A percentile compares a stretch with the other conserved stretches of the same genome.
These are phyloP conservation scores for Euthynnus affinis DNA, from an alignment of 2,797 vertebrate species.

Conservation along the genomic window DNA sequence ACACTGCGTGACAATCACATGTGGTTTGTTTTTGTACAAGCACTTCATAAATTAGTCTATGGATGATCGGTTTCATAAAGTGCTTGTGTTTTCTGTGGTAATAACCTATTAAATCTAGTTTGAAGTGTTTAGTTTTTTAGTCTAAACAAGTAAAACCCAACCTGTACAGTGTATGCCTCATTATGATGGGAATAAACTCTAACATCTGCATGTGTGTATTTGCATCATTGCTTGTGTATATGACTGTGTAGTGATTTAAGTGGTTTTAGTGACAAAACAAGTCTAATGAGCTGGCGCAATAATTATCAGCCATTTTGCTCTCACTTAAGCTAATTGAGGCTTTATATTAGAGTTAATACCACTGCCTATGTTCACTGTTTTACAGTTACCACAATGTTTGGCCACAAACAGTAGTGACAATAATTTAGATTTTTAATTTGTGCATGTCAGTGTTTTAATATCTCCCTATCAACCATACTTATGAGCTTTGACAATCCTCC, in stretches of 20 bases:
- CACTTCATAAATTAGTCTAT: slow-evolving; percentile 7
- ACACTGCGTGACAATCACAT: not conserved
- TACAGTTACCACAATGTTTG: slow-evolving; percentile 72
- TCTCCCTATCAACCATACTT: slow-evolving; percentile 78
- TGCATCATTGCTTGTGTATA: slow-evolving; percentile 69
- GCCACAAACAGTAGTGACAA: slow-evolving; percentile 63
- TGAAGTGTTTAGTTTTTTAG: slow-evolving; percentile 73
- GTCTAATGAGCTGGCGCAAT: slow-evolving; percentile 81
- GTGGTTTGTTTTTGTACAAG: slow-evolving; percentile 39
- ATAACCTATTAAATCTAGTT: slow-evolving; percentile 66
- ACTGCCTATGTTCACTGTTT: slow-evolving; percentile 61
- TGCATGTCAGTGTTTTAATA: slow-evolving; percentile 76
- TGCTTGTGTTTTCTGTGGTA: not conserved
- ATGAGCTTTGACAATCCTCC: slow-evolving; percentile 68
- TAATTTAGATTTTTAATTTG: slow-evolving; percentile 80
- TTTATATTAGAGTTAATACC: slow-evolving; percentile 77
- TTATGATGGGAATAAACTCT: slow-evolving; percentile 75
- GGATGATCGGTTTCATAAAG: not conserved
- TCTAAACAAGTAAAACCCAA: slow-evolving; percentile 77
- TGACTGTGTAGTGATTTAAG: slow-evolving; percentile 74
- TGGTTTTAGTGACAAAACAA: slow-evolving; percentile 81
- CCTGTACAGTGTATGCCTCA: slow-evolving; percentile 78
- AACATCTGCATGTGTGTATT: slow-evolving; percentile 78
- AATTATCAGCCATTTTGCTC: slow-evolving; percentile 84
- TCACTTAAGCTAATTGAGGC: slow-evolving; percentile 80